A percentile compares a stretch with the other conserved stretches of the same genome.
These are phyloP conservation scores for Falco peregrinus DNA, from an alignment of 2,797 vertebrate genomes.

Conservation along the genomic window DNA sequence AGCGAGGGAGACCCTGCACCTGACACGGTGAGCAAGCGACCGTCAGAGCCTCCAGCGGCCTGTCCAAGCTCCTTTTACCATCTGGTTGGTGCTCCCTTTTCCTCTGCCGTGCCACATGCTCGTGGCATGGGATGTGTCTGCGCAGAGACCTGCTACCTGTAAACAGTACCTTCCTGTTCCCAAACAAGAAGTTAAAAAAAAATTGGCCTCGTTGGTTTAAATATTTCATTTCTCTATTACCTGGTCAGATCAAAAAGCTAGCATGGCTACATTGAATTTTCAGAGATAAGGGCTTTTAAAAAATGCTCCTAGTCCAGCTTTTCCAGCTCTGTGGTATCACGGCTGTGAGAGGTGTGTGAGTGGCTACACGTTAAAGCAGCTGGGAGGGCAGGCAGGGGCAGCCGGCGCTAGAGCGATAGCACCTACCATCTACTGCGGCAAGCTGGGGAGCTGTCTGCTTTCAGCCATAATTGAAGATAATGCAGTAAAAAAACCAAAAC, in stretches of 20 bases:
- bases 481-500: neutral
- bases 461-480: neutral
- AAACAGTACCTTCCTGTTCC: conserved; percentile 6
- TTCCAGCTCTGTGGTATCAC: neutral
- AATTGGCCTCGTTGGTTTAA: neutral
- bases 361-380: neutral
- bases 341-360: neutral
- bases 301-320: conserved; percentile 10
- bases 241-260: accelerated
- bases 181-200: neutral
- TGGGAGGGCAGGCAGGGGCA: neutral
- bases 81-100: neutral
- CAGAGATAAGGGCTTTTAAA: neutral
- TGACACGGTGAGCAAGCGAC: neutral
- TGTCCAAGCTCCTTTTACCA: neutral
- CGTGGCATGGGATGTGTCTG: accelerated
- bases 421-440: conserved; percentile 45
- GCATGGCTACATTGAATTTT: accelerated
- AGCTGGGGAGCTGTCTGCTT: neutral
- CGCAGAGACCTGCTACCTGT: neutral
- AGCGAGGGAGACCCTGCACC: neutral
- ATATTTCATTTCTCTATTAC: neutral
- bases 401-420: neutral
- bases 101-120: neutral
- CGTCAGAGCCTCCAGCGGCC: neutral